Evolutionary conservation across 1,140 invertebrate species (phyloP), one percentile per base, ranked within the genome.

Genomic region (Drosophila murphyi): DNA sequence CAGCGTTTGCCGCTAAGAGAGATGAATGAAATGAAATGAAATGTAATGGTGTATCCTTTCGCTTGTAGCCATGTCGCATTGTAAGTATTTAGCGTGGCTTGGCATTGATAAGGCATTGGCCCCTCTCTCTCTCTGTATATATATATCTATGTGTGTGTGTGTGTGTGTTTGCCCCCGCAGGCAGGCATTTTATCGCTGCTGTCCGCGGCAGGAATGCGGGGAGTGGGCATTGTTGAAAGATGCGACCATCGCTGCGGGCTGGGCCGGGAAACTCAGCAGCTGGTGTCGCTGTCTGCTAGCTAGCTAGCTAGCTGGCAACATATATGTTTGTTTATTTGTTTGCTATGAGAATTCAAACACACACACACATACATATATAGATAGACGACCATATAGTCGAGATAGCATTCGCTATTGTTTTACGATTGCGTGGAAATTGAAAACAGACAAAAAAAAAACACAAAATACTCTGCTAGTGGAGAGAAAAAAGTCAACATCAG

Each of bases 371-470:
- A 54, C 34, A 76, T 29, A 48, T 39, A 75, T 39, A 72, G 61
- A 87, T 61, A 68, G 63, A 74, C 50, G 50, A 75, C 56, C 80
- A 74, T 83, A 80, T 81, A 72, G 76, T 68, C 43, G 20, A 67
- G 82, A 88, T 86, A 88, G 83, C 82, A 69, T 29, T 55, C 35
- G 83, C 80, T 83, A 88, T 88, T 88, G 85, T 88, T 88, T 88
- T 81, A 88, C 83, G 83, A 87, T 88, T 78, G 67, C 71, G 65
- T 80, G 77, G 69, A 76, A 85, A 70, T 75, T 82, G 83, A 78
- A 85, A 88, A 83, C 68, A 88, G 60, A 71, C 39, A 55, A 37
- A 8, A 68, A 45, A 45, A 12, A n/a, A 39, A 10, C 10, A 12
- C 32, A 29, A 29, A 47, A 20, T 20, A 20, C 20, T 20, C 20